These are phyloP conservation scores for Sminthurinus signatus DNA, from an alignment of 1,140 invertebrate genomes.

Conservation along the genomic window DNA sequence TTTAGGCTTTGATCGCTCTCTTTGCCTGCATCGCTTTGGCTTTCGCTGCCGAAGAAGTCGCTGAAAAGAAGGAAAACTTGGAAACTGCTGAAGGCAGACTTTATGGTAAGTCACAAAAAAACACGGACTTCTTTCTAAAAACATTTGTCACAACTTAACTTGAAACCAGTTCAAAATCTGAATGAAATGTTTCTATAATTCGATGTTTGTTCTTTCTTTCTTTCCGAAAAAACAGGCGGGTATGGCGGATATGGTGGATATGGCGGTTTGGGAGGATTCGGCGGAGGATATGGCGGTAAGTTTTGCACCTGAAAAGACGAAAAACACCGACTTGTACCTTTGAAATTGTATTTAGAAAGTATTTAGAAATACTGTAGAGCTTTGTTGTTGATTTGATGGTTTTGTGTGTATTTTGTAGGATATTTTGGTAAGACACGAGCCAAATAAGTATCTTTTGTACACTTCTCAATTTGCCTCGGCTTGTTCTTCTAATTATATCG, in stretches of 20 bases:
- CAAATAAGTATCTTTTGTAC: too few species aligned
- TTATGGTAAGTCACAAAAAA: conserved; percentile 12
- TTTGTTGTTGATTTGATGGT: too few species aligned
- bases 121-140: conserved; percentile 12
- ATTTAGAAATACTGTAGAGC: not conserved
- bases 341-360: not conserved
- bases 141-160: too few species aligned
- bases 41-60: conserved; percentile 25
- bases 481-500: too few species aligned
- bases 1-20: conserved; percentile 23
- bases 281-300: not conserved
- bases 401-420: too few species aligned
- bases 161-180: too few species aligned
- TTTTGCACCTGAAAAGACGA: not conserved
- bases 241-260: not conserved
- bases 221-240: too few species aligned
- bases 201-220: too few species aligned
- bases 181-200: too few species aligned
- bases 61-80: conserved; percentile 32
- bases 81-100: conserved; percentile 29
- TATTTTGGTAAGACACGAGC: too few species aligned
- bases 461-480: too few species aligned
- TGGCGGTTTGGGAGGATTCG: not conserved
- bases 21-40: conserved; percentile 26
- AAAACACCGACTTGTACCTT: not conserved